phyloP scores from a whole-genome alignment of 23 tunicate genomes.

The Styela plicata region DNA sequence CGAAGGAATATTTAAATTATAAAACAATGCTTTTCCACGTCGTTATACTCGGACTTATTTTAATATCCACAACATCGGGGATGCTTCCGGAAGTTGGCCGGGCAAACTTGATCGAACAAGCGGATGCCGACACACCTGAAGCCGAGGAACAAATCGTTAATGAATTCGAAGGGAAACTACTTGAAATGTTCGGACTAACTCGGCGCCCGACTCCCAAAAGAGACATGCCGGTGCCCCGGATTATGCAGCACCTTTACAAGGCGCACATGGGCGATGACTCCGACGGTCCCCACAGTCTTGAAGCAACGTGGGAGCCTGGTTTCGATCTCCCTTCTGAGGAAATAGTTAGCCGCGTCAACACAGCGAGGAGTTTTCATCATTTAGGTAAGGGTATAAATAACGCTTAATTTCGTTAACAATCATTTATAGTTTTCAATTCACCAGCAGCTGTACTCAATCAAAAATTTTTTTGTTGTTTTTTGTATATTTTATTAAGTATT shows the following conservation, averaged over 20 bases:
- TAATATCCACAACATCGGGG: conserved; percentile 22
- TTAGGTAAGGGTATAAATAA: conserved; percentile 53
- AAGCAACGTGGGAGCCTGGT: conserved; percentile 64
- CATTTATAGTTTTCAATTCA: too few species aligned
- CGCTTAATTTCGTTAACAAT: too few species aligned
- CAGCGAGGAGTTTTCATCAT: conserved; percentile 82
- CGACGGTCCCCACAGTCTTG: conserved; percentile 39
- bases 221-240: conserved; percentile 47
- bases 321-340: conserved; percentile 69
- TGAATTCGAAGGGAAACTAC: conserved; percentile 55
- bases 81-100: conserved; percentile 61
- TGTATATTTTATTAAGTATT: too few species aligned
- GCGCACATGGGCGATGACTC: conserved; percentile 81
- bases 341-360: conserved; percentile 58
- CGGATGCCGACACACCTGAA: conserved; percentile 43
- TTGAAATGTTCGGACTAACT: conserved; percentile 79
- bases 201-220: conserved; percentile 57
- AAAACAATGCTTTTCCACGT: neutral
- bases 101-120: conserved; percentile 53
- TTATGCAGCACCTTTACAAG: conserved; percentile 93
- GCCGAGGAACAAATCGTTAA: conserved; percentile 53
- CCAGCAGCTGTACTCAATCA: too few species aligned
- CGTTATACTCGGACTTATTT: neutral
- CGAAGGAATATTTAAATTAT: neutral
- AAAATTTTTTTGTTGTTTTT: too few species aligned